Conservation (phyloP, 30 jellyfish, hydroid and myxozoan species). For the Cassiopea xamachana region DNA sequence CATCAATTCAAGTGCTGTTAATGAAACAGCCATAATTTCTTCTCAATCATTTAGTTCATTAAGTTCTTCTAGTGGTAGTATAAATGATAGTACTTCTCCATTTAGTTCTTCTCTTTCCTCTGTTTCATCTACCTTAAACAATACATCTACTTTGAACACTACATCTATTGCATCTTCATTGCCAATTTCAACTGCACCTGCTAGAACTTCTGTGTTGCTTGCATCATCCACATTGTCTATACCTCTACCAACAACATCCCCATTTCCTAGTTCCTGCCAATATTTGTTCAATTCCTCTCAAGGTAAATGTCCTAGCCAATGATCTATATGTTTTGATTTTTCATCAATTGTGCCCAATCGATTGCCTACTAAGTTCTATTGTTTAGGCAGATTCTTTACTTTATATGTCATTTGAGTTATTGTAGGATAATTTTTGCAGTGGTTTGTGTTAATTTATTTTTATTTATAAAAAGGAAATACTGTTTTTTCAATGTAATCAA, state of each 20-base stretch:
- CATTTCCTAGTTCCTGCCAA: slow-evolving; percentile 34
- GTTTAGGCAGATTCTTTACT: too few species aligned
- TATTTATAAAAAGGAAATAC: too few species aligned
- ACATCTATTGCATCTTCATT: background rate
- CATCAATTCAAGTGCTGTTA: background rate
- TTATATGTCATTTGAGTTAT: too few species aligned
- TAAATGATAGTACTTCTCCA: background rate
- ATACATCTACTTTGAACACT: too few species aligned
- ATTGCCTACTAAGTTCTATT: too few species aligned
- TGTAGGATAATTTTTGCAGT: too few species aligned
- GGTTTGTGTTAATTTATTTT: too few species aligned
- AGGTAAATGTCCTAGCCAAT: slow-evolving; percentile 20
- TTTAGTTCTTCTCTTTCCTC: background rate
- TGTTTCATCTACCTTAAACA: background rate
- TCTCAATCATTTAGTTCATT: background rate
- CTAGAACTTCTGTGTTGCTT: background rate
- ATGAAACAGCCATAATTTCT: background rate
- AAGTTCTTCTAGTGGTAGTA: background rate
- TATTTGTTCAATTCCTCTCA: slow-evolving; percentile 49
- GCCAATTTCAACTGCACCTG: background rate
- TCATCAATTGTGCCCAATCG: background rate
- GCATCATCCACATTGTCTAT: slow-evolving; percentile 12
- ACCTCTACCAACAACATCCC: slow-evolving; percentile 14
- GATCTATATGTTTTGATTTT: background rate
- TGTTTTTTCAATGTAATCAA: too few species aligned